Evolutionary conservation across 2,888 invertebrate species (phyloP).

Genomic region (Euzetes globulus): DNA sequence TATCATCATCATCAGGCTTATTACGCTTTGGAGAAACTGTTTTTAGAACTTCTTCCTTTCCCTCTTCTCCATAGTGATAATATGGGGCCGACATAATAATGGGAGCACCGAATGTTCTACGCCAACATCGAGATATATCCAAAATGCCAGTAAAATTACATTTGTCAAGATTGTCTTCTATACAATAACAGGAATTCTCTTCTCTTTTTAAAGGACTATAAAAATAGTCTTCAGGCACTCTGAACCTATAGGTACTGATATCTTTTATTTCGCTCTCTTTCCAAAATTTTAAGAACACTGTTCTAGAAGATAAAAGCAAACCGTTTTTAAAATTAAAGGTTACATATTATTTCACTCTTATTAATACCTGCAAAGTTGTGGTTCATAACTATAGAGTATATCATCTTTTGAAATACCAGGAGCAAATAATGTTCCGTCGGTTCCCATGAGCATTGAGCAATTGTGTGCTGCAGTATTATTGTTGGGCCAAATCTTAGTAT

Average conservation of each 20-base stretch:
- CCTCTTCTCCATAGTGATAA: background rate
- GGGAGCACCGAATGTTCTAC: background rate
- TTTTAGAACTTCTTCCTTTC: background rate
- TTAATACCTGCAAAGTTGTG: conserved; percentile 29
- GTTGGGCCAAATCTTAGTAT: background rate
- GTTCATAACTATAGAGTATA: conserved; percentile 5
- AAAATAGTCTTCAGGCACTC: background rate
- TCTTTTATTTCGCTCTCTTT: background rate
- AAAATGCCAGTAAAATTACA: background rate
- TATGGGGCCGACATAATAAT: conserved; percentile 11
- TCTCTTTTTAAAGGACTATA: background rate
- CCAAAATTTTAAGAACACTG: background rate
- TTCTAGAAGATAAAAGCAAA: background rate
- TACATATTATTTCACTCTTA: no score
- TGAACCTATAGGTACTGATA: background rate
- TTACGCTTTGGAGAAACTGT: background rate
- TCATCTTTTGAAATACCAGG: conserved; percentile 1
- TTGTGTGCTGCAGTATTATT: background rate
- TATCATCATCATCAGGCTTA: background rate
- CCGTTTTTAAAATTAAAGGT: no score
- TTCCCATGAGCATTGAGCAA: conserved; percentile 30
- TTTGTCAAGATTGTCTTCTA: background rate
- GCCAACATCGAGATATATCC: background rate
- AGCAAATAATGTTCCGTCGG: conserved; percentile 16
- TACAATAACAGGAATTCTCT: conserved; percentile 14